phyloP scores from a whole-genome alignment of 53 echinoderm and acorn worm species.

The Hippasteria phrygiana region DNA sequence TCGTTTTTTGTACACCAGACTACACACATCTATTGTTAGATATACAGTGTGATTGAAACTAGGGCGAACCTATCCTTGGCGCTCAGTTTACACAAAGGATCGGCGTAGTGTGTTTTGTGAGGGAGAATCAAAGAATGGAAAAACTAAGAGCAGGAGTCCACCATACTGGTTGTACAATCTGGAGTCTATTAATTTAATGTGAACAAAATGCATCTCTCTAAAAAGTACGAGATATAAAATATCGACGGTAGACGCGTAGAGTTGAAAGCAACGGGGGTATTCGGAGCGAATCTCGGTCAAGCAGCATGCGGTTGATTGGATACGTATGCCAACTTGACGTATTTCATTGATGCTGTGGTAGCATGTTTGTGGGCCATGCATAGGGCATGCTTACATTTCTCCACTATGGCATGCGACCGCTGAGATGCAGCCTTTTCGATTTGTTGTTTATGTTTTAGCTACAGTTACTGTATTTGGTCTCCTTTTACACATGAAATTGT shows the following conservation, averaged over 20 bases:
- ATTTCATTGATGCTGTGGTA: neutral
- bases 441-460: no score
- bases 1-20: neutral
- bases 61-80: neutral
- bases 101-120: neutral
- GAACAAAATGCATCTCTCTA: neutral
- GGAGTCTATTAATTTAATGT: neutral
- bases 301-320: neutral
- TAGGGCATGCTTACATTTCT: neutral
- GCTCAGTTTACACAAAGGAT: neutral
- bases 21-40: neutral
- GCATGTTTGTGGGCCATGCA: neutral
- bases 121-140: neutral
- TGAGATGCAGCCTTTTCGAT: no score
- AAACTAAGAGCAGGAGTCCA: neutral
- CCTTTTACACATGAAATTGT: no score
- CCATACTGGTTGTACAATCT: neutral
- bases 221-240: neutral
- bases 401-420: slow-evolving; percentile 12
- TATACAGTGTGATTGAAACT: neutral
- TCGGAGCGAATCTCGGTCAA: neutral
- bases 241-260: neutral
- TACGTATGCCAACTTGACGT: neutral
- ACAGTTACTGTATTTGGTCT: no score
- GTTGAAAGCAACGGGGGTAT: neutral